phyloP scores from a whole-genome alignment of 2,797 vertebrate genomes.

The Semaprochilodus insignis region DNA sequence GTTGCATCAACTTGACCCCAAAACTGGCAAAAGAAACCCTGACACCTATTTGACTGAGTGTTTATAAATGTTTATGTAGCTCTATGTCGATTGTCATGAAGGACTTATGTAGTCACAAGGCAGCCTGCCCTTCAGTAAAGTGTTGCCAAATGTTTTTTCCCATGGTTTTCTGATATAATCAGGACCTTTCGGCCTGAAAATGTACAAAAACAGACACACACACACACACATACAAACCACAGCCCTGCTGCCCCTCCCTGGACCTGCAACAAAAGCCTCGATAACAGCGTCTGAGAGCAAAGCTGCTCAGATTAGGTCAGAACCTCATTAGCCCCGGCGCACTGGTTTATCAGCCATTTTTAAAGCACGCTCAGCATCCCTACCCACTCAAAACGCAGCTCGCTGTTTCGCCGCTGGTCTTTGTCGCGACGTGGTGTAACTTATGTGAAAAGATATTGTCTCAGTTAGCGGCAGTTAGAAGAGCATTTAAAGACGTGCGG shows the following conservation, averaged over 20 bases:
- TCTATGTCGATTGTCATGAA: too few species aligned
- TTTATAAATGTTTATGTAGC: too few species aligned
- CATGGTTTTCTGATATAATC: background rate
- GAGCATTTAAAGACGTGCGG: slow-evolving; percentile 29
- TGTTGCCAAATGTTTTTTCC: background rate
- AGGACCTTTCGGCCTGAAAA: background rate
- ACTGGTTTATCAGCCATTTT: slow-evolving; percentile 26
- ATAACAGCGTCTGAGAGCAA: slow-evolving; percentile 10
- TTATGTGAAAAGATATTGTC: slow-evolving; percentile 36
- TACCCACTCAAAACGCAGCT: slow-evolving; percentile 26
- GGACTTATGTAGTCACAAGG: too few species aligned
- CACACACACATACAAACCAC: slow-evolving; percentile 8
- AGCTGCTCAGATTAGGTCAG: slow-evolving; percentile 37
- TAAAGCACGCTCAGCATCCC: slow-evolving; percentile 10
- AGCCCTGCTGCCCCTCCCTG: slow-evolving; percentile 6
- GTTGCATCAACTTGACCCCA: too few species aligned
- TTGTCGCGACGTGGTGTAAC: slow-evolving; percentile 29
- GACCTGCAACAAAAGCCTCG: slow-evolving; percentile 23
- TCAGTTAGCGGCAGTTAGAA: slow-evolving; percentile 14
- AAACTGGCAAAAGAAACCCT: too few species aligned
- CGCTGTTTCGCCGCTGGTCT: slow-evolving; percentile 29
- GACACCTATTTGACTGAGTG: too few species aligned
- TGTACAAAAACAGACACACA: background rate
- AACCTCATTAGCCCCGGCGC: slow-evolving; percentile 32
- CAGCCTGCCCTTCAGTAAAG: too few species aligned